These are phyloP conservation scores for Oscheius sp. DNA, from an alignment of 2,888 invertebrate genomes.

Conservation along the genomic window DNA sequence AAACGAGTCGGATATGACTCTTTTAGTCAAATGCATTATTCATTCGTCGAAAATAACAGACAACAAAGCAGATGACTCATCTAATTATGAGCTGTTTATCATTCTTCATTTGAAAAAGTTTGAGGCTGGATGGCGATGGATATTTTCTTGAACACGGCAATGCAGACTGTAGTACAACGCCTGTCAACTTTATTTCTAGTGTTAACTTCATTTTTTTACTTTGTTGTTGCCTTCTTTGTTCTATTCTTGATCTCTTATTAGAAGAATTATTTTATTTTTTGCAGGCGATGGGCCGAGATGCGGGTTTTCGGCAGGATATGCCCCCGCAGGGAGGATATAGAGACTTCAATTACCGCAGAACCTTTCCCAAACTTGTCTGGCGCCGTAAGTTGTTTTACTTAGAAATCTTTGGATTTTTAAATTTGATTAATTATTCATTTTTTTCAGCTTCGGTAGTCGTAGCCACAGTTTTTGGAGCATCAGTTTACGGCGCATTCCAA, in stretches of 20 bases:
- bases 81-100: background rate
- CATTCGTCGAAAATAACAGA: too few species aligned
- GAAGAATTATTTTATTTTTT: background rate
- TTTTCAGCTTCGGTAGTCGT: slow-evolving; percentile 55
- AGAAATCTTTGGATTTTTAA: background rate
- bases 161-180: too few species aligned
- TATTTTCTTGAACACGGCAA: too few species aligned
- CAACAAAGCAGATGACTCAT: too few species aligned
- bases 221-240: background rate
- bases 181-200: background rate
- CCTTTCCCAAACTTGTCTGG: slow-evolving; percentile 67
- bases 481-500: slow-evolving; percentile 50
- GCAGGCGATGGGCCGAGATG: slow-evolving; percentile 17
- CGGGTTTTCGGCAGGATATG: slow-evolving; percentile 80
- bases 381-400: slow-evolving; percentile 57
- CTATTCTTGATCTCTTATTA: background rate
- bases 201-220: background rate
- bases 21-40: too few species aligned
- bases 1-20: too few species aligned
- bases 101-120: background rate
- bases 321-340: slow-evolving; percentile 91
- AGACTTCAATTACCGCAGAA: slow-evolving; percentile 76
- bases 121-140: too few species aligned
- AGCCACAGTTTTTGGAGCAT: slow-evolving; percentile 49
- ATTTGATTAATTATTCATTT: background rate